phyloP scores from a whole-genome alignment of 2,888 invertebrate species.

The Adela reaumurella region DNA sequence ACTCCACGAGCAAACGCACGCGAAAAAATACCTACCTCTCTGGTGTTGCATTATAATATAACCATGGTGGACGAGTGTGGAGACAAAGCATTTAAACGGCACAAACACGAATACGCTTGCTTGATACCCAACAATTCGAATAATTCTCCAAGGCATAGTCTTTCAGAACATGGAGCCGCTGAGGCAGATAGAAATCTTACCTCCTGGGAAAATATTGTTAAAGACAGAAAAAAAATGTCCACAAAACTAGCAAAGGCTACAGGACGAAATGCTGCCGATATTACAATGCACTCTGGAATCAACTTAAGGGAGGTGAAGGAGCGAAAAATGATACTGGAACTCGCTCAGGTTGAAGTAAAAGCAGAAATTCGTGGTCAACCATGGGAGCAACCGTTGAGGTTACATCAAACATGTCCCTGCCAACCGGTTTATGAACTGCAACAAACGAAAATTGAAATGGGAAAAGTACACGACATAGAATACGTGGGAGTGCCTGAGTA shows the following conservation, averaged over 20 bases:
- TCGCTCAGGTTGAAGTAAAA: conserved; percentile 30
- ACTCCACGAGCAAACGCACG: too few species aligned
- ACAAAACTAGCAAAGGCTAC: conserved; percentile 20
- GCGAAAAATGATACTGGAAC: conserved; percentile 28
- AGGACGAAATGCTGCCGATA: conserved; percentile 25
- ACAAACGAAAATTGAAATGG: conserved; percentile 29
- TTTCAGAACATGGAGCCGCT: too few species aligned
- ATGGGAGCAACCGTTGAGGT: conserved; percentile 30
- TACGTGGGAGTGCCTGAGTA: conserved; percentile 32
- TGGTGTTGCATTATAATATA: conserved; percentile 6
- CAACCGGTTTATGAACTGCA: conserved; percentile 32
- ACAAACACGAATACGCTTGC: too few species aligned
- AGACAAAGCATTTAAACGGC: conserved; percentile 1
- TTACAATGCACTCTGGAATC: conserved; percentile 34
- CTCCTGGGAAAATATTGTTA: conserved; percentile 41
- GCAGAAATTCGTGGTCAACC: conserved; percentile 22
- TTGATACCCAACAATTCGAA: too few species aligned
- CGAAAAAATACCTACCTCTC: conserved; percentile 6
- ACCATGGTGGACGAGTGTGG: conserved; percentile 8
- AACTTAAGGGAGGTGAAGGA: conserved; percentile 30
- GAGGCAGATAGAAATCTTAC: conserved; percentile 30
- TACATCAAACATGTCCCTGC: conserved; percentile 28
- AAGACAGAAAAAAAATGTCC: conserved; percentile 31
- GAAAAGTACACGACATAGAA: conserved; percentile 26
- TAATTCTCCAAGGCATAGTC: too few species aligned